Evolutionary conservation across 2,888 invertebrate species (phyloP), one percentile per base, ranked within the genome.

Genomic region (Oscheius sp.): DNA sequence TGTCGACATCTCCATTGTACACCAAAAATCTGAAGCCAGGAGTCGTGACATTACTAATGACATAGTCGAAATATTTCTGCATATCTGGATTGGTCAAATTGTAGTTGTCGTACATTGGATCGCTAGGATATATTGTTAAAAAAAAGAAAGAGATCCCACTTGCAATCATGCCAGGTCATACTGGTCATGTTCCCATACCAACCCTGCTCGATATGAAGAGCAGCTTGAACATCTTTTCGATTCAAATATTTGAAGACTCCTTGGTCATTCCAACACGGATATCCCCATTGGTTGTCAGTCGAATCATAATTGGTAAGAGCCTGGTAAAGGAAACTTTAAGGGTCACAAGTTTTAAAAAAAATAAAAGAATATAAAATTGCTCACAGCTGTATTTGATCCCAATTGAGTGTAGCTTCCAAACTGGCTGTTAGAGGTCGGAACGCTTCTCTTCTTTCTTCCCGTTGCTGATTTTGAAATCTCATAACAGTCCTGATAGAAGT

Each of bases 1-100:
- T 76, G 39, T 78, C 78, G 6, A 74, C 53, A 63, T 78, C 78
- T 2, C 70, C 77, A 42, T 72, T 78, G 65, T 78, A 78, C 31
- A 78, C 66, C 34, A 78, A 53, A 53, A 78, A 53, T 37, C 72
- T 65, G 63, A 77, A 77, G 8, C 52, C 29, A 0, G 70, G 69
- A 25, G 48, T 55, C 72, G n/a, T n/a, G 25, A 52, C 61, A 66
- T 73, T 76, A 33, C 34, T 46, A n/a, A 76, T 69, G 8, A 74
- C 58, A 17, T 53, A 68, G 0, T 53, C 48, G 58, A 78, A 78
- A 64, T 75, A 75, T 23, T 69, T 70, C n/a, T 69, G 70, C 70
- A 68, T 71, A 58, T 75, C 74, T 12, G 69, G 53, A 48, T 74
- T 69, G 2, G 74, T 78, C 70, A 75, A 58, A 31, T 48, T 67